Percentiles rank a stretch among this genome's conserved stretches.
Evolutionary conservation across 2,113 vertebrate genomes (phyloP).

Genomic region (Pterocles gutturalis): DNA sequence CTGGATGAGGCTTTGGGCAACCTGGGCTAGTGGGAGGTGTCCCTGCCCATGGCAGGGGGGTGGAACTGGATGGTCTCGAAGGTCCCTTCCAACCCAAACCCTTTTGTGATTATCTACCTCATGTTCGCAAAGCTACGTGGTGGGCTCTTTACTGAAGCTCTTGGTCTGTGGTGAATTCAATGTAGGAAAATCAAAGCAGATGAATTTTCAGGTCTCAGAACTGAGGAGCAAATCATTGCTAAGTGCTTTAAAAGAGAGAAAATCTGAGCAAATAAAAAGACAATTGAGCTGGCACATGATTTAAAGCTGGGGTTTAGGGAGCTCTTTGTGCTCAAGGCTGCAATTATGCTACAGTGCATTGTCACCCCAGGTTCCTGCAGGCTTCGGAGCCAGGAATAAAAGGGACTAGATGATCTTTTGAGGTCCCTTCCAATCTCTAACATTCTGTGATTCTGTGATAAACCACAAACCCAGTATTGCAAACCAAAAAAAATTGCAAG

Average conservation of each 20-base stretch:
- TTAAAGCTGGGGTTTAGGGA: background rate
- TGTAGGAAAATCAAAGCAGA: background rate
- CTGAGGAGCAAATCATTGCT: background rate
- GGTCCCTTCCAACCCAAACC: too few species aligned
- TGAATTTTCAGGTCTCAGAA: background rate
- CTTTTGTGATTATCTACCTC: background rate
- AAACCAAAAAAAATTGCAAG: background rate
- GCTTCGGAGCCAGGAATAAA: background rate
- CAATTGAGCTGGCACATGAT: background rate
- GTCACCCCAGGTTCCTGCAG: background rate
- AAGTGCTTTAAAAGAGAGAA: background rate
- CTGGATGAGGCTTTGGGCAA: too few species aligned
- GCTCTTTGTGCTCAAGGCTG: background rate
- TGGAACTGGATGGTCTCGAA: too few species aligned
- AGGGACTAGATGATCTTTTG: too few species aligned
- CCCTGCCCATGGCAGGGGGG: too few species aligned
- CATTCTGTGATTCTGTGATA: too few species aligned
- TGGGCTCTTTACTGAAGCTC: background rate
- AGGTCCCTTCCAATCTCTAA: too few species aligned
- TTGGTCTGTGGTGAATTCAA: background rate
- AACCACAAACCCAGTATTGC: background rate
- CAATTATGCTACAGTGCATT: background rate
- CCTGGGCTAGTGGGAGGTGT: too few species aligned
- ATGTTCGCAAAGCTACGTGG: background rate
- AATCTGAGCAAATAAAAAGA: background rate